Evolutionary conservation across 2,113 vertebrate genomes (phyloP).

Genomic region (Phoxinus phoxinus): DNA sequence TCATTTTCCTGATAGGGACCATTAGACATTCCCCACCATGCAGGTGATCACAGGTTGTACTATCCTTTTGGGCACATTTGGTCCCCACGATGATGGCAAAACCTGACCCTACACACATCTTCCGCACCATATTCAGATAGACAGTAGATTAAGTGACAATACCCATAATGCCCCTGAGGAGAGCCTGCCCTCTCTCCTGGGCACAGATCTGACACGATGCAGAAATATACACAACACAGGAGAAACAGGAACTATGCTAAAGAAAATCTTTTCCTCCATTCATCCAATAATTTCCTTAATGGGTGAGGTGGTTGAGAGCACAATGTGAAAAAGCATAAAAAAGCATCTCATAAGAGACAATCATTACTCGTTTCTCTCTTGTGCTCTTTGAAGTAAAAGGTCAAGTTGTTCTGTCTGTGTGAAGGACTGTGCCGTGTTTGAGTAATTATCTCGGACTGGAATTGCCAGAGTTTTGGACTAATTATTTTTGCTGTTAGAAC

Average conservation of each 20-base stretch:
- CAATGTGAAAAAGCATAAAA: not conserved
- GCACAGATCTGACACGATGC: not conserved
- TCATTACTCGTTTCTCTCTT: slow-evolving; percentile 16
- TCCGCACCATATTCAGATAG: not conserved
- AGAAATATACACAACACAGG: not conserved
- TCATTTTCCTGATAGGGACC: not conserved
- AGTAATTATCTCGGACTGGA: slow-evolving; percentile 56
- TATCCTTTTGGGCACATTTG: not conserved
- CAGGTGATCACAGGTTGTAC: not conserved
- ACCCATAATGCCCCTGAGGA: slow-evolving; percentile 1
- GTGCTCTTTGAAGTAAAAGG: slow-evolving; percentile 40
- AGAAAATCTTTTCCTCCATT: not conserved
- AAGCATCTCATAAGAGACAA: not conserved
- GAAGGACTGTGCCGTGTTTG: slow-evolving; percentile 36
- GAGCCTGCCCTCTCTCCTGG: not conserved
- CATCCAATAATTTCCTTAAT: slow-evolving; percentile 12
- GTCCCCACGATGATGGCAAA: not conserved
- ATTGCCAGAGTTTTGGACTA: slow-evolving; percentile 51
- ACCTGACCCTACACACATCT: not conserved
- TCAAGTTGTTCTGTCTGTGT: slow-evolving; percentile 41
- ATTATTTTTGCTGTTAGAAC: slow-evolving; percentile 58
- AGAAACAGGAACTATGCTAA: not conserved
- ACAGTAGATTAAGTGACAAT: not conserved
- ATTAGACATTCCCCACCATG: not conserved
- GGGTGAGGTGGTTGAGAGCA: not conserved